Evolutionary conservation across 2,888 invertebrate species (phyloP), one percentile per base, ranked within the genome.

Genomic region (Acanthosepion lycidas): DNA sequence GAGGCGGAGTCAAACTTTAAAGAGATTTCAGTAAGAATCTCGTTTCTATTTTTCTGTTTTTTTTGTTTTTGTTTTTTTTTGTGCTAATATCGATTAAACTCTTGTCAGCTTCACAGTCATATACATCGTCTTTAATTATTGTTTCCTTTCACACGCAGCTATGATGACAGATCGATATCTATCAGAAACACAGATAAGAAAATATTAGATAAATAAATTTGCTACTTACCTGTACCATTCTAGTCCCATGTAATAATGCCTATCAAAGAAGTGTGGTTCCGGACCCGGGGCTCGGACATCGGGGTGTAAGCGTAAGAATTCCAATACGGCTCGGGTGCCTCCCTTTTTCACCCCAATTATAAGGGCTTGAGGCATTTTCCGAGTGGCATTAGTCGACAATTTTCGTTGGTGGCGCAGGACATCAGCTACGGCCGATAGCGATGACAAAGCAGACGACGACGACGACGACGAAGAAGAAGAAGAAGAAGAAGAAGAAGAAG

Each of bases 341-440:
- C 99, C 99, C 97, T 99, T 99, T 97, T 99, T 99, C 3, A 99
- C 99, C 9, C 99, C 99, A 96, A 99, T 99, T 96, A 99, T 99
- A 95, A 99, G 98, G 49, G 98, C 99, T 96, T 98, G 98, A 33
- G 99, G 99, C 96, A 99, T 98, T 55, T 97, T 96, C 94, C 95
- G 95, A 6, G 95, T 95, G 55, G 95, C 95, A 64, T 94, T 53
- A 26, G 93, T 28, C 53, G 48, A 53, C 51, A 93, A 51, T 20
- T n/a, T 53, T 48, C 53, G 49, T 93, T 93, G 93, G 28, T 93
- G 93, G 53, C 53, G 28, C n/a, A 49, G 18, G n/a, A 15, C 93
- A n/a, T n/a, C 49, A 53, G 49, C 23, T 53, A 28, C 53, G 51
- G 28, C 93, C 51, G 49, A 49, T 93, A 92, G 9, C 9, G 93